A percentile compares a stretch with the other conserved stretches of the same genome.
Conservation (phyloP, 2,113 vertebrate species). For the Mustela nigripes region DNA sequence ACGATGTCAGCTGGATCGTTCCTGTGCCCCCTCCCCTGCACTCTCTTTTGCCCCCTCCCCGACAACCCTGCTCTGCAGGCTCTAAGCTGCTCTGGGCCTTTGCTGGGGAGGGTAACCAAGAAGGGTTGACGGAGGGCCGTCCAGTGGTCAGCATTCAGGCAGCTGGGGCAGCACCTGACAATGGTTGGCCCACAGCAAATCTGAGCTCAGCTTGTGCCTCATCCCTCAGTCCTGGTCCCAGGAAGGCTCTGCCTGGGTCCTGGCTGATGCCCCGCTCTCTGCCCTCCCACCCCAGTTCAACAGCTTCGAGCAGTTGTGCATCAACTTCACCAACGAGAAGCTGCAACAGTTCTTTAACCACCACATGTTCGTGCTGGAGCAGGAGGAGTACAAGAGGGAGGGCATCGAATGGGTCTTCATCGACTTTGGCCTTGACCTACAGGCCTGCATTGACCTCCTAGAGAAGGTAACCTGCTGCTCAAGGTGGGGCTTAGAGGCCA, state of each 20-base stretch:
- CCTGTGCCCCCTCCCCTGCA: neutral
- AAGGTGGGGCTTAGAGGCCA: neutral
- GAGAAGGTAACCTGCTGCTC: constrained; percentile 78
- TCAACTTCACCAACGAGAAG: constrained; percentile 90
- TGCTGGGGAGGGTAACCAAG: neutral
- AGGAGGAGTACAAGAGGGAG: constrained; percentile 76
- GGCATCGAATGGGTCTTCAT: constrained; percentile 1
- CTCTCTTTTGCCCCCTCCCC: neutral
- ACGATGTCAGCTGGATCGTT: neutral
- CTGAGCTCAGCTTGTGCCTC: neutral
- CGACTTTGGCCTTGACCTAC: constrained; percentile 41
- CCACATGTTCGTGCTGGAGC: constrained; percentile 84
- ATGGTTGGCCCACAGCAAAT: neutral
- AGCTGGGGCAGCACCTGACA: too few relatives aligned
- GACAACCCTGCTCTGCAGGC: neutral
- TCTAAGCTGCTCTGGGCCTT: neutral
- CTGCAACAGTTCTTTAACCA: constrained; percentile 86
- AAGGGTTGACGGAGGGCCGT: neutral
- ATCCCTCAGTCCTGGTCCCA: neutral
- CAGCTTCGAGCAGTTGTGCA: constrained; percentile 88
- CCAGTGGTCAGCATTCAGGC: neutral
- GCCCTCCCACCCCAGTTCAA: constrained; percentile 74
- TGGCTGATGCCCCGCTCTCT: neutral
- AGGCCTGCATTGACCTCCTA: constrained; percentile 93
- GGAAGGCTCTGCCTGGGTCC: neutral